Evolutionary conservation across 2,888 invertebrate species (phyloP).

Genomic region (Apamea crenata): DNA sequence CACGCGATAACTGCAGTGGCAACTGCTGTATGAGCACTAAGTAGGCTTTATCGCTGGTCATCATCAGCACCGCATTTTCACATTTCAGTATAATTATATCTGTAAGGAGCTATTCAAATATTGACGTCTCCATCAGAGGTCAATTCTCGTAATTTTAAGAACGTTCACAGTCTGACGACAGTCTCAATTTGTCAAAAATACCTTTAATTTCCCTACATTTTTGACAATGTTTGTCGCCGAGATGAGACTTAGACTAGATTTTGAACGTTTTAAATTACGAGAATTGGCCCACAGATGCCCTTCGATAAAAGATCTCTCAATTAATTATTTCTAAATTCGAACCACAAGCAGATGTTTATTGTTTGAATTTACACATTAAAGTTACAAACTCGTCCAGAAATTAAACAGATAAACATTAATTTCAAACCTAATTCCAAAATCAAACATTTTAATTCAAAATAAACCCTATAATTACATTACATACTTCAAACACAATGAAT

Average conservation of each 20-base stretch:
- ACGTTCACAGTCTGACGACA: no score
- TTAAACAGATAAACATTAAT: neutral
- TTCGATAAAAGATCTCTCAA: neutral
- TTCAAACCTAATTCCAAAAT: neutral
- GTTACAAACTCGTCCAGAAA: neutral
- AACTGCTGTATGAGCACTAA: neutral
- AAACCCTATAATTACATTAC: neutral
- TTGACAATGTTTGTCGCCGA: no score
- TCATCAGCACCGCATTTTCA: neutral
- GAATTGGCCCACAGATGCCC: neutral
- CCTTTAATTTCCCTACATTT: no score
- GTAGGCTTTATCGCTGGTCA: neutral
- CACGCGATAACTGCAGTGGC: neutral
- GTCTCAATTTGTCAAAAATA: no score
- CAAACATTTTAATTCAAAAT: neutral
- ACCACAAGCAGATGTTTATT: neutral
- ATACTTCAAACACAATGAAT: conserved; percentile 44
- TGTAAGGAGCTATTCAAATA: neutral
- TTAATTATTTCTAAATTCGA: neutral
- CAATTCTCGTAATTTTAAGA: no score
- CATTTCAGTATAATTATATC: neutral
- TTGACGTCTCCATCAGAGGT: neutral
- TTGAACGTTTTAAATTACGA: no score
- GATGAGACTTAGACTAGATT: no score
- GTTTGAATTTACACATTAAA: neutral